Conservation (phyloP, 2,888 invertebrate genomes). For the Phalangium opilio region DNA sequence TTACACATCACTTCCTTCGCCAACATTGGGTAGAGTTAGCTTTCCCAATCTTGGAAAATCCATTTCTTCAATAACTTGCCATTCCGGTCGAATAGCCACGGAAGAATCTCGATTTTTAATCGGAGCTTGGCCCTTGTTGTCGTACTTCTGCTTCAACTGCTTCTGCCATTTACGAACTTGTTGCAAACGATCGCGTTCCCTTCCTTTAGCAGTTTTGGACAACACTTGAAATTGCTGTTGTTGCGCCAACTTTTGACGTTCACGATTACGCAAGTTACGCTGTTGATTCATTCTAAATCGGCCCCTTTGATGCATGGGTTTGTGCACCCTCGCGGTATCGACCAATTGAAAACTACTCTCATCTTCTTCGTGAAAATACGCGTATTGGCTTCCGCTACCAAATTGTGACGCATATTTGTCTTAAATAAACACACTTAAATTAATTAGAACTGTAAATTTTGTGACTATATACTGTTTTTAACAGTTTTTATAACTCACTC, state of each 20-base stretch:
- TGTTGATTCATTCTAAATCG: conserved; percentile 38
- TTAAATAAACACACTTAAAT: no score
- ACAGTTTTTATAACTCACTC: conserved; percentile 13
- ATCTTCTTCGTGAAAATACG: conserved; percentile 97
- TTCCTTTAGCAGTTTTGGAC: conserved; percentile 61
- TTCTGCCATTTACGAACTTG: conserved; percentile 72
- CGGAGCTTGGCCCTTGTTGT: conserved; percentile 35
- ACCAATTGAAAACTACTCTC: conserved; percentile 97
- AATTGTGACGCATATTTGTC: conserved; percentile 84
- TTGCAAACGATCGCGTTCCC: conserved; percentile 37
- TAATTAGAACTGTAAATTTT: no score
- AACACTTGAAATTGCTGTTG: conserved; percentile 57
- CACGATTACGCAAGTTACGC: conserved; percentile 28
- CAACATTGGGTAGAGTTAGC: conserved; percentile 74
- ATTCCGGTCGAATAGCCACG: conserved; percentile 85
- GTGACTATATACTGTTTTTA: not conserved
- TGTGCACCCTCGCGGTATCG: conserved; percentile 71
- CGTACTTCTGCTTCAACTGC: conserved; percentile 43
- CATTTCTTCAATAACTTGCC: conserved; percentile 82
- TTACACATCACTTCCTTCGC: conserved; percentile 51
- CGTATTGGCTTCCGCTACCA: conserved; percentile 81
- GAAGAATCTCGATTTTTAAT: conserved; percentile 92
- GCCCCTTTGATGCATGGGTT: conserved; percentile 82
- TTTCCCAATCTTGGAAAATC: conserved; percentile 92
- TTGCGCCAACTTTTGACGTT: conserved; percentile 44